Evolutionary conservation across 2,888 invertebrate genomes (phyloP).

Genomic region (Melipona bicolor): DNA sequence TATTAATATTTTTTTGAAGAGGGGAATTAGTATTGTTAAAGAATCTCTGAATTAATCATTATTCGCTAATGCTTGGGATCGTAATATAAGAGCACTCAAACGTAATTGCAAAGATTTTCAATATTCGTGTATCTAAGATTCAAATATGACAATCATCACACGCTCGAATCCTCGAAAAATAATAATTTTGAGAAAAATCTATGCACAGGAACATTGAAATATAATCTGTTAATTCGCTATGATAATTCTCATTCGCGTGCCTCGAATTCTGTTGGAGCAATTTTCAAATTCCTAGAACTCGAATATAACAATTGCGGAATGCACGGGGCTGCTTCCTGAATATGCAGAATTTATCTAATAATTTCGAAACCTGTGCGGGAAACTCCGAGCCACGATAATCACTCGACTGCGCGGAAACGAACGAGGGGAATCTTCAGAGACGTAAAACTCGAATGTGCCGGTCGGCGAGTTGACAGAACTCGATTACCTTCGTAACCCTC

Average conservation of each 20-base stretch:
- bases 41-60: too few relatives aligned
- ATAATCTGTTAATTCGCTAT: too few relatives aligned
- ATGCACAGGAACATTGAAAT: too few relatives aligned
- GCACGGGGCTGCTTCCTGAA: too few relatives aligned
- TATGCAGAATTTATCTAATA: not conserved
- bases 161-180: too few relatives aligned
- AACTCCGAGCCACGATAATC: not conserved
- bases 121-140: too few relatives aligned
- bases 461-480: not conserved
- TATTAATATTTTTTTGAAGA: not conserved
- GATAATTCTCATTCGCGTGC: too few relatives aligned
- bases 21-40: not conserved
- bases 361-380: not conserved
- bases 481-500: not conserved
- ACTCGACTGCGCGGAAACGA: not conserved
- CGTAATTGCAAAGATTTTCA: too few relatives aligned
- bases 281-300: not conserved
- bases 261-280: not conserved
- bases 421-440: not conserved
- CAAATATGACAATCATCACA: too few relatives aligned
- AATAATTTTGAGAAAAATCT: too few relatives aligned
- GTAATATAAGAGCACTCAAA: too few relatives aligned
- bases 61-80: too few relatives aligned
- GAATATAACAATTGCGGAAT: not conserved
- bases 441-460: not conserved